A percentile compares a stretch with the other conserved stretches of the same genome.
phyloP scores from a whole-genome alignment of 1,140 invertebrate genomes.

The Tetramorium parvispinum region DNA sequence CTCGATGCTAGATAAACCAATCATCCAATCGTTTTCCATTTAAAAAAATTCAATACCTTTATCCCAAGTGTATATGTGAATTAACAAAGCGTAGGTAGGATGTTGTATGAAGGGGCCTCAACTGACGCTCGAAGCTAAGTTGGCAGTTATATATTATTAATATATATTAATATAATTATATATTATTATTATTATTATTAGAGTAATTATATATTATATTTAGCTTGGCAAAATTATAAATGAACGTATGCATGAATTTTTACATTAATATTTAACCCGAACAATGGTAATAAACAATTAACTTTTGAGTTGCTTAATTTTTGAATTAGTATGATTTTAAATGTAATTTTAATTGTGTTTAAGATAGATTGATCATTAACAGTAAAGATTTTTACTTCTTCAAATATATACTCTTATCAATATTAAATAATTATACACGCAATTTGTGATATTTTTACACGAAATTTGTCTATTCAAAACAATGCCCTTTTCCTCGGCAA shows the following conservation, averaged over 20 bases:
- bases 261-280: not conserved
- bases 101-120: not conserved
- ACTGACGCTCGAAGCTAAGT: not conserved
- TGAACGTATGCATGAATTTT: too few relatives aligned
- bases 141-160: too few relatives aligned
- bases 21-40: not conserved
- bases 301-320: not conserved
- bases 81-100: not conserved
- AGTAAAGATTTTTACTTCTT: not conserved
- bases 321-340: not conserved
- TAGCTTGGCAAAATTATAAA: too few relatives aligned
- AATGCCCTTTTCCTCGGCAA: not conserved
- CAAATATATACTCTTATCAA: not conserved
- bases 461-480: not conserved
- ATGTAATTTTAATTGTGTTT: not conserved
- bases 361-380: not conserved
- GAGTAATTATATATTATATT: too few relatives aligned
- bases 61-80: not conserved
- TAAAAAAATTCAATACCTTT: not conserved
- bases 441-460: not conserved
- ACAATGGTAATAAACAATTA: not conserved
- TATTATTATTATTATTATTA: too few relatives aligned
- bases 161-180: too few relatives aligned
- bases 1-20: not conserved
- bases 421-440: not conserved